Base-by-base conservation (phyloP, 2,113 vertebrate species). In the Actenoides hombroni region DNA sequence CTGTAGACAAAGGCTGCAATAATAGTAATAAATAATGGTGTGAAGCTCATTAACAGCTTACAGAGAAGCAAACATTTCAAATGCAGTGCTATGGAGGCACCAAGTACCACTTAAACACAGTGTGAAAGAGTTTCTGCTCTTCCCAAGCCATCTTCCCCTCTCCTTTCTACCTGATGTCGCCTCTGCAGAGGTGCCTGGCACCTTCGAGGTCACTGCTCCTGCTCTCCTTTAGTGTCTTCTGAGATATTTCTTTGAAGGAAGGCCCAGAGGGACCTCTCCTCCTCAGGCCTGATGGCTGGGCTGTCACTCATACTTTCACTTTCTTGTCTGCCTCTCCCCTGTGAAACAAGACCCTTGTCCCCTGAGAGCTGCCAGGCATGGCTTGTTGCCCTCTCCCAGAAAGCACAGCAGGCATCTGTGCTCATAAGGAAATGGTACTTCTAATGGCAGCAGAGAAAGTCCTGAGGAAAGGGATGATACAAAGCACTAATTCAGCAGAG, bases 161-260 rank as follows among this genome's bases (percentile, higher is more conserved):
- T 81, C 17, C 11, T 91, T 86, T 35, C 63, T 37, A 57, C 28
- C 46, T 0, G 0, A n/a, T 1, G 0, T 16, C 59, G 28, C 44
- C 26, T 51, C 49, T 5, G 9, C 20, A 48, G 60, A n/a, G 54
- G 24, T 56, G 31, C 48, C 6, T 7, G 37, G 33, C 51, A 75
- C 59, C 13, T 75, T 86, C 1, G 5, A 68, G 86, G 56, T 89
- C 73, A 46, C 26, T 48, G 24, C 14, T 74, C 26, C 68, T 65
- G 25, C 60, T 64, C 60, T 73, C 21, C 11, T 65, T 35, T 40
- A 56, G 33, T 42, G 20, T 89, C 71, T 94, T 71, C 80, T 86
- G 33, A 75, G 48, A 33, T 88, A 19, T 71, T 71, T 82, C 51
- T 95, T 81, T 94, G 65, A 81, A 75, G 42, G 0, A 0, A 44